These are phyloP conservation scores for Heliocidaris tuberculata DNA, from an alignment of 35 echinoderm and acorn worm genomes.

Conservation along the genomic window DNA sequence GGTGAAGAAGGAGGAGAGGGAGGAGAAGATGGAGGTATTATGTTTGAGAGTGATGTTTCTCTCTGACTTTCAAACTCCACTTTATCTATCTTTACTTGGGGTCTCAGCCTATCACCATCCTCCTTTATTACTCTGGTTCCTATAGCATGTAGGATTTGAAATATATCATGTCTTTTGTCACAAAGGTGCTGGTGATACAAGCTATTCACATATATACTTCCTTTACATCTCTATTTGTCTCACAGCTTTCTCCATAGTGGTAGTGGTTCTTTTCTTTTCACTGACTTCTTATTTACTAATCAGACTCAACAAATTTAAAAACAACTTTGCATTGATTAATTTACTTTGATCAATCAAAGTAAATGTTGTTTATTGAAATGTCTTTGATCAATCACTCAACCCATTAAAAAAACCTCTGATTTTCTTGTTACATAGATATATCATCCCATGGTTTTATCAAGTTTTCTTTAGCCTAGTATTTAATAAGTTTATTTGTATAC, in stretches of 20 bases:
- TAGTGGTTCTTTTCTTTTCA: neutral
- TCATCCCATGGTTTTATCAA: too few species aligned
- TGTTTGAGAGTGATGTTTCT: conserved; percentile 25
- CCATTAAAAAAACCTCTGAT: neutral
- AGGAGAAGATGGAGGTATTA: conserved; percentile 32
- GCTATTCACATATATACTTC: neutral
- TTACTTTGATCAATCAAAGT: too few species aligned
- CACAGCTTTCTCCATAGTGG: neutral
- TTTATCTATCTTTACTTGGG: neutral
- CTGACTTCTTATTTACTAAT: neutral
- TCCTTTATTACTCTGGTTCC: neutral
- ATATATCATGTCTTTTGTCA: neutral
- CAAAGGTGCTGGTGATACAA: neutral
- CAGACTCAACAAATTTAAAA: neutral
- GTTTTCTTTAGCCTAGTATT: too few species aligned
- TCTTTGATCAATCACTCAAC: neutral
- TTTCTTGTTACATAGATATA: too few species aligned
- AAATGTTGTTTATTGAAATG: too few species aligned
- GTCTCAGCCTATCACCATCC: neutral
- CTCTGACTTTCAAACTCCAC: neutral
- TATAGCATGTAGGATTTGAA: neutral
- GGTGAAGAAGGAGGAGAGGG: conserved; percentile 21
- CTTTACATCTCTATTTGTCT: neutral
- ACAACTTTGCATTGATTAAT: too few species aligned
- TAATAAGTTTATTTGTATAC: too few species aligned